Conservation (phyloP, 2,113 vertebrate genomes). For the Forbesichthys agassizii region DNA sequence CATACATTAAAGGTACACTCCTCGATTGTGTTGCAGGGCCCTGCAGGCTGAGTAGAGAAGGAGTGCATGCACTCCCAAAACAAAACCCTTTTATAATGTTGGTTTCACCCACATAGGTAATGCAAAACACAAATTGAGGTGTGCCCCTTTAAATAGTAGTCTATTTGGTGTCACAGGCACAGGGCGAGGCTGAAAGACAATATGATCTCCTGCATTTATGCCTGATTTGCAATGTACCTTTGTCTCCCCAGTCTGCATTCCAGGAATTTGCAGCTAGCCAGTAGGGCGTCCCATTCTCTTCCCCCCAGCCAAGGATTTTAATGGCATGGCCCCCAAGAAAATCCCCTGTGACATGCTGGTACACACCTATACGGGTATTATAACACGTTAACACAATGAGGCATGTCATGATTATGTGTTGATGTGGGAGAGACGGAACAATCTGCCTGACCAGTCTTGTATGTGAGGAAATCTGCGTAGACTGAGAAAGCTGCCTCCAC, state of each 20-base stretch:
- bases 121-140: too few species aligned
- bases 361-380: conserved; percentile 80
- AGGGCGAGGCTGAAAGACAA: not conserved
- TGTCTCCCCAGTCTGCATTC: conserved; percentile 94
- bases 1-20: too few species aligned
- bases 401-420: not conserved
- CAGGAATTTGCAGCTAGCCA: conserved; percentile 95
- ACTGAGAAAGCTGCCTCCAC: conserved; percentile 86
- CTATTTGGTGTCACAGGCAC: too few species aligned
- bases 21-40: too few species aligned
- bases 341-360: conserved; percentile 84
- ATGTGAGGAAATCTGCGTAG: conserved; percentile 85
- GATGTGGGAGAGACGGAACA: not conserved
- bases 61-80: too few species aligned
- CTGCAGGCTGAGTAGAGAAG: too few species aligned
- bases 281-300: conserved; percentile 82
- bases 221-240: conserved; percentile 74
- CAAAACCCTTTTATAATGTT: too few species aligned
- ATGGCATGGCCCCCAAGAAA: conserved; percentile 88
- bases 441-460: conserved; percentile 82
- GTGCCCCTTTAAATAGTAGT: too few species aligned
- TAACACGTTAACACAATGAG: not conserved
- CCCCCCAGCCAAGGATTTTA: conserved; percentile 90
- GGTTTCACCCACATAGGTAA: too few species aligned
- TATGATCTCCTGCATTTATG: too few species aligned